These are phyloP conservation scores for Macrotrachela quadricornifera DNA, from an alignment of 1,140 invertebrate genomes.

Conservation along the genomic window DNA sequence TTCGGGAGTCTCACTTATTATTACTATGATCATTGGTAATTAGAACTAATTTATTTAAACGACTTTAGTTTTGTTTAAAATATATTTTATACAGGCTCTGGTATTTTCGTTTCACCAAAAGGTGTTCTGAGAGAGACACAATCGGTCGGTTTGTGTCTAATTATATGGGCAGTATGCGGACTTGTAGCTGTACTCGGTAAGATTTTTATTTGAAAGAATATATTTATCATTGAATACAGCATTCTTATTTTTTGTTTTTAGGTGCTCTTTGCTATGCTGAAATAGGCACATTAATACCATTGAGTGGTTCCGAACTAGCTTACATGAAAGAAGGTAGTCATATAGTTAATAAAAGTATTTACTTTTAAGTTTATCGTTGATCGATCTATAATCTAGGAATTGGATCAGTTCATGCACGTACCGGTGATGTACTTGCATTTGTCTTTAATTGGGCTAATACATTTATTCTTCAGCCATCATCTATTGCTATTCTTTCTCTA, in stretches of 20 bases:
- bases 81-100: not conserved
- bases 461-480: too few species aligned
- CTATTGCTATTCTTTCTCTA: too few species aligned
- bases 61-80: too few species aligned
- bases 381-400: too few species aligned
- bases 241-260: not conserved
- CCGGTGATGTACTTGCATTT: too few species aligned
- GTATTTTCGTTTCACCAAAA: not conserved
- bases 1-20: not conserved
- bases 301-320: slow-evolving; percentile 19
- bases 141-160: not conserved
- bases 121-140: not conserved
- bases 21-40: not conserved
- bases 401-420: too few species aligned
- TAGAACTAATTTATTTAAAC: too few species aligned
- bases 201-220: too few species aligned
- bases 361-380: too few species aligned
- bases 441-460: too few species aligned
- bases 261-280: slow-evolving; percentile 25
- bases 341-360: too few species aligned
- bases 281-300: slow-evolving; percentile 18
- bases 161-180: not conserved
- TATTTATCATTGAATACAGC: too few species aligned
- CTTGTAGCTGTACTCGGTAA: not conserved
- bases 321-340: slow-evolving; percentile 14